Evolutionary conservation across 2,113 vertebrate species (phyloP), one percentile per base, ranked within the genome.

Genomic region (Eurystomus gularis): DNA sequence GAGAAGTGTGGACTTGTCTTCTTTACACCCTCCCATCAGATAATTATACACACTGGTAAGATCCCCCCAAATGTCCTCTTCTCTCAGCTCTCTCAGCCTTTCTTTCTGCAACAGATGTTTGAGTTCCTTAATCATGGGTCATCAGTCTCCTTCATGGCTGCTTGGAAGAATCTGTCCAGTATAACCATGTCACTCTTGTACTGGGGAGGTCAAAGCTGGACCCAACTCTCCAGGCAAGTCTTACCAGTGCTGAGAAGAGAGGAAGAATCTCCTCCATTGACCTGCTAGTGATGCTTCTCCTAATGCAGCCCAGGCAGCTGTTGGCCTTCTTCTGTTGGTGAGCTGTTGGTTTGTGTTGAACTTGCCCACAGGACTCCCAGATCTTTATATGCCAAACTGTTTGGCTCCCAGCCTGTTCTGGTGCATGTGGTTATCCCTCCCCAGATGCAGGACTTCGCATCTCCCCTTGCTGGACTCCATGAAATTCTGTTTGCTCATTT

Each of bases 161-260:
- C 18, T 72, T 46, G 6, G 25, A 48, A 14, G 8, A 0, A 0
- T 28, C 1, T 2, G 28, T 49, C 33, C 21, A 23, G 13, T 11
- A 8, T 68, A 21, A 33, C 16, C 18, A 60, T 35, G 33, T 60
- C 57, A 60, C 17, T 52, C 40, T 33, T 17, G 13, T 20, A 5
- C 14, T 51, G 31, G 14, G 35, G 13, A 80, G 25, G 8, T 40
- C 40, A 75, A 23, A 37, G 42, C 9, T 44, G 24, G 28, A 35
- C 11, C 12, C 57, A 49, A 19, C n/a, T 69, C 15, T 58, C 54
- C 20, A 40, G 15, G 10, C n/a, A 13, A 46, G 48, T 46, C 23
- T n/a, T n/a, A 40, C 17, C 14, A 39, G 7, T 39, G 37, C 46
- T 46, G 39, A 76, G 40, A 7, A 82, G 18, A 33, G 19, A n/a